A percentile compares a stretch with the other conserved stretches of the same genome.
Conservation (phyloP, 2,888 invertebrate species). For the Dascillus cervinus region DNA sequence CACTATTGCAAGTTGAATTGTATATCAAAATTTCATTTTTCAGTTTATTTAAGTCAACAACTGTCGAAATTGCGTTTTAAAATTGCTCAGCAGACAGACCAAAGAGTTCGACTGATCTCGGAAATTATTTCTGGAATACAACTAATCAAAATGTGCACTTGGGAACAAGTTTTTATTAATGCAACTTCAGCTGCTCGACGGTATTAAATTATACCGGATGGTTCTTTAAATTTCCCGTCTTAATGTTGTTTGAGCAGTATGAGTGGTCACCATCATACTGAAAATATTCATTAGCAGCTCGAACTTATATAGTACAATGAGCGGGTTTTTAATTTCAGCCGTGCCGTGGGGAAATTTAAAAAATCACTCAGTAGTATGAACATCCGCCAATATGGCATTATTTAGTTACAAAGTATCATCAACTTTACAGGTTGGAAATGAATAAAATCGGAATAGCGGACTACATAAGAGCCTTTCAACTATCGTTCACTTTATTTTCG, state of each 20-base stretch:
- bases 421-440: constrained; percentile 55
- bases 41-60: constrained; percentile 3
- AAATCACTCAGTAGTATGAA: too few species aligned
- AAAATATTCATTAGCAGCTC: too few species aligned
- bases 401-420: too few species aligned
- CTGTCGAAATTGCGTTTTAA: constrained; percentile 34
- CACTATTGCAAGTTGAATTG: not conserved
- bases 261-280: too few species aligned
- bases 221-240: too few species aligned
- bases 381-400: too few species aligned
- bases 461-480: constrained; percentile 63
- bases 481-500: constrained; percentile 76
- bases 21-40: not conserved
- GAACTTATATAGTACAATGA: too few species aligned
- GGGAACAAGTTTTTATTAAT: constrained; percentile 85
- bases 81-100: constrained; percentile 57
- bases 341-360: too few species aligned
- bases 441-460: constrained; percentile 61
- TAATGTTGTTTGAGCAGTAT: too few species aligned
- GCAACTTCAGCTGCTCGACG: constrained; percentile 47
- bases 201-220: too few species aligned
- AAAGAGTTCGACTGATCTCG: constrained; percentile 59
- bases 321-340: too few species aligned
- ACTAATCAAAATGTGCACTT: constrained; percentile 95
- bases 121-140: constrained; percentile 68